Percentiles rank a stretch among this genome's conserved stretches.
Conservation (phyloP, 2,113 vertebrate genomes). For the Petroica traversi region DNA sequence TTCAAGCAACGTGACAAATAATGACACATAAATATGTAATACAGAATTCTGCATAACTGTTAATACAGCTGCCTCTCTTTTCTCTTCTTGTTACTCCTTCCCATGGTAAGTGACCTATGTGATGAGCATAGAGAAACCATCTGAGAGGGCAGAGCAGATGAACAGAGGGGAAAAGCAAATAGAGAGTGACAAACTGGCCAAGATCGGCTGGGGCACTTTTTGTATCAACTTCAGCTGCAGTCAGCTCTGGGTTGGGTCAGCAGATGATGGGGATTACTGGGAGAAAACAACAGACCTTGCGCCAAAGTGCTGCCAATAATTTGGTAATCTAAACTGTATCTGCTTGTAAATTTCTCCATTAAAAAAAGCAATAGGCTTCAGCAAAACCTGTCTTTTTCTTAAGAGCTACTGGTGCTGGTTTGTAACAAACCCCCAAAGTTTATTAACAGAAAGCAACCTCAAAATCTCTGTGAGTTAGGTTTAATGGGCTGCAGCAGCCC, state of each 20-base stretch:
- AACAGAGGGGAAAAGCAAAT: background rate
- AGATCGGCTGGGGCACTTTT: background rate
- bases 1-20: background rate
- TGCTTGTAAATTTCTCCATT: background rate
- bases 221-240: background rate
- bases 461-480: background rate
- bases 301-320: background rate
- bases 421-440: background rate
- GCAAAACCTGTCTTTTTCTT: background rate
- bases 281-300: background rate
- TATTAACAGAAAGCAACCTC: background rate
- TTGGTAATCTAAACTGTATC: background rate
- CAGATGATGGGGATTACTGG: background rate
- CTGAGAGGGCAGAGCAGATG: background rate
- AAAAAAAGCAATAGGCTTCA: background rate
- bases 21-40: background rate
- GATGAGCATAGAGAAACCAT: background rate
- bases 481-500: background rate
- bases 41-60: background rate
- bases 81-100: background rate
- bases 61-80: background rate
- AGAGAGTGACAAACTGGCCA: background rate
- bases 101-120: background rate
- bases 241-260: background rate
- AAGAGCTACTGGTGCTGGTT: background rate